A percentile compares a stretch with the other conserved stretches of the same genome.
These are phyloP conservation scores for Allobates femoralis DNA, from an alignment of 2,797 vertebrate species.

Conservation along the genomic window DNA sequence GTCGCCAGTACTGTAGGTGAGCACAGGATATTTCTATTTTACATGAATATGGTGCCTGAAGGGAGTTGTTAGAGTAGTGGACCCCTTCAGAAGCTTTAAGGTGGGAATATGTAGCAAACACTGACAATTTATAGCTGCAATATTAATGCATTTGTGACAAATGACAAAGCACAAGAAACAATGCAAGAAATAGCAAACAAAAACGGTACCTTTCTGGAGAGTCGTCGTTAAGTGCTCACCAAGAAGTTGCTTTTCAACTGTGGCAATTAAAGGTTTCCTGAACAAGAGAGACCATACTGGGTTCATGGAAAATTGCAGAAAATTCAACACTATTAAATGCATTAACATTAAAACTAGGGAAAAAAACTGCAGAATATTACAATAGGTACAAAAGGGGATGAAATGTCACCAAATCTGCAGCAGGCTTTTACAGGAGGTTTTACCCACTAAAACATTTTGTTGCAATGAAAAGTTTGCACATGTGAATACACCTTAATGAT, in stretches of 20 bases:
- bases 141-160: not conserved
- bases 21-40: too few species aligned
- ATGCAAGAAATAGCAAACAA: not conserved
- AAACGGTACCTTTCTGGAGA: conserved; percentile 92
- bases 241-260: conserved; percentile 96
- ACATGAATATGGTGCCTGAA: too few species aligned
- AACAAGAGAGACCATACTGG: not conserved
- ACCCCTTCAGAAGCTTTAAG: not conserved
- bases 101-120: not conserved
- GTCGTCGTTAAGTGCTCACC: conserved; percentile 97
- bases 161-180: not conserved
- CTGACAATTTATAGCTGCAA: not conserved
- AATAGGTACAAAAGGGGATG: too few species aligned
- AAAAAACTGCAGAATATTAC: too few species aligned
- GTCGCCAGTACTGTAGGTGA: too few species aligned
- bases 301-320: not conserved
- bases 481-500: too few species aligned
- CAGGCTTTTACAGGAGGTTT: too few species aligned
- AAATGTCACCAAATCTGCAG: too few species aligned
- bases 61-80: too few species aligned
- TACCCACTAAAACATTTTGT: too few species aligned
- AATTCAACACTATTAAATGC: not conserved
- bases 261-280: conserved; percentile 96
- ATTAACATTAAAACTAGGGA: not conserved
- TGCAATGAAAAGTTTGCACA: too few species aligned